Base-by-base conservation (phyloP, 1,140 invertebrate genomes). In the Acromyrmex echinatior region DNA sequence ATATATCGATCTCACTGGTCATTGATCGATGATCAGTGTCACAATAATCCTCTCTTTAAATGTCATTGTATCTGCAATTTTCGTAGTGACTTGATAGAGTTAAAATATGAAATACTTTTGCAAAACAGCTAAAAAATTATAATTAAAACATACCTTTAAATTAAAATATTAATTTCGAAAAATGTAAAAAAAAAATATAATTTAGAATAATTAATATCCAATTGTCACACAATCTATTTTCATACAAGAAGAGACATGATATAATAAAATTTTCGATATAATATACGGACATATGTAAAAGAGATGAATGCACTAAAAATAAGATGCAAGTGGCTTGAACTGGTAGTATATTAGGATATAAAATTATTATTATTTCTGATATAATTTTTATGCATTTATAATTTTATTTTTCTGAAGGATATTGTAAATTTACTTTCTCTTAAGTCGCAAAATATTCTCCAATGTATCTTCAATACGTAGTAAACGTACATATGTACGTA, bases 291-390 rank as follows among this genome's bases (percentile, higher is more conserved):
- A 56, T 0, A 53, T 86, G 63, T 31, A 21, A 14, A 85, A 80
- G 16, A 92, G 90, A 82, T 92, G 88, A 88, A 81, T 81, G 79
- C 25, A 51, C 68, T 31, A 80, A 18, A 70, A 68, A 87, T 51
- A 87, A 74, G 31, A 92, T 93, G 82, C 56, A 88, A 45, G 87
- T 90, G 31, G 49, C 18, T 86, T 25, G 31, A 62, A 28, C 21
- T 74, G 18, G 3, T 56, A 28, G 60, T 21, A 58, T 45, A 53
- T 28, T 65, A 66, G 62, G 68, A 88, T 87, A 86, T 16, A 62
- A 76, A 70, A 65, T 68, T 68, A n/a, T n/a, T 14, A 76, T 0
- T 14, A 5, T 56, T 74, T 16, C 45, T n/a, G 39, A 12, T 39
- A 10, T 16, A 68, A 39, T 31, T 45, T 58, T n/a, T 53, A 10